Evolutionary conservation across 2,888 invertebrate genomes (phyloP).

Genomic region (Linnaemya vulpina): DNA sequence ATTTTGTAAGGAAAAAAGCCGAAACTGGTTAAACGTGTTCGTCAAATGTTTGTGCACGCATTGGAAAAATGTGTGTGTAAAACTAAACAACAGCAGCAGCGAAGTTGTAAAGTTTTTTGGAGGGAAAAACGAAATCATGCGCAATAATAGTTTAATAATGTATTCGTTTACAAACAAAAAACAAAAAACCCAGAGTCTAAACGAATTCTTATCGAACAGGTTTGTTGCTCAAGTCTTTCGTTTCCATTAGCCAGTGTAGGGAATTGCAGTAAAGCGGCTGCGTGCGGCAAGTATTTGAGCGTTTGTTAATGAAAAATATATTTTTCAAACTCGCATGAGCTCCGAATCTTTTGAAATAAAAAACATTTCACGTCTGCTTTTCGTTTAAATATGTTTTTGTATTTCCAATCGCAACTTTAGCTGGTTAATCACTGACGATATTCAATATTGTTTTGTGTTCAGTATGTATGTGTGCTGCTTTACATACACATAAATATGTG

Average conservation of each 20-base stretch:
- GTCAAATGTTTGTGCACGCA: conserved; percentile 55
- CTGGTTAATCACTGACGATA: conserved; percentile 11
- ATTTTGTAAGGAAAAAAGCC: neutral
- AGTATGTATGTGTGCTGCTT: neutral
- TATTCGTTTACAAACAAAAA: conserved; percentile 1
- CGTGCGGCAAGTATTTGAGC: neutral
- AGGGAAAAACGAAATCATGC: neutral
- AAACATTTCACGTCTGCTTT: neutral
- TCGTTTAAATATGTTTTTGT: neutral
- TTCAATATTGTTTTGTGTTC: conserved; percentile 21
- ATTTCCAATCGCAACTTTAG: neutral
- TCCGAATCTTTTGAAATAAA: no score
- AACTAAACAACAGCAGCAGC: conserved; percentile 4
- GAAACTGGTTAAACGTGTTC: conserved; percentile 59
- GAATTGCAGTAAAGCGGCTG: neutral
- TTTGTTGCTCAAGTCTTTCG: conserved; percentile 63
- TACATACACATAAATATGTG: no score
- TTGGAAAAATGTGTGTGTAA: conserved; percentile 27
- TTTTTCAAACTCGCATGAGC: neutral
- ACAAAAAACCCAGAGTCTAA: neutral
- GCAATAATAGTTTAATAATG: conserved; percentile 8
- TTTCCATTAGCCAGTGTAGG: neutral
- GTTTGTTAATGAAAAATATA: neutral
- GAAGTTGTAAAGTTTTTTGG: neutral
- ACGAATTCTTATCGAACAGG: conserved; percentile 50